Base-by-base conservation (phyloP, 2,113 vertebrate species). In the Lates calcarifer region DNA sequence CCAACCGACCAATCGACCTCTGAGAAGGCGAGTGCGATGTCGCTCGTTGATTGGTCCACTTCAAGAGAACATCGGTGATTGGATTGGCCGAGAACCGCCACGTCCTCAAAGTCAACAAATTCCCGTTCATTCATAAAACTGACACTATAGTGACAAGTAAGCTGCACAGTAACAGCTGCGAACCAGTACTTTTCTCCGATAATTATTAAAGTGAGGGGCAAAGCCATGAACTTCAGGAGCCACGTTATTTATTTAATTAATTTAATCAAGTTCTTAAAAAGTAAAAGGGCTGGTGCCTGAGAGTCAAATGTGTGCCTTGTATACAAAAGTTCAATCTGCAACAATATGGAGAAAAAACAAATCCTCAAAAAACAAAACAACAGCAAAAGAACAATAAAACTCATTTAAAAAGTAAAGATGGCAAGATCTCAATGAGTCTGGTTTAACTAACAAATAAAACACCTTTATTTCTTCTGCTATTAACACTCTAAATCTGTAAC, bases 11-110 rank as follows among this genome's bases (percentile, higher is more conserved):
- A 94, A 90, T 83, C 63, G 71, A 53, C 6, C 0, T 3, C n/a
- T 8, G 43, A 29, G 29, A 60, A 74, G 15, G 13, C 22, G 31
- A 65, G 79, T 93, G 90, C 8, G 69, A 93, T 91, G 92, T 90
- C 89, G 89, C 75, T 3, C 18, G 39, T 37, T 87, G 29, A 95
- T 94, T 95, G 94, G 95, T 93, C 91, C 87, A 90, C 90, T 92
- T 90, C 84, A 79, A 26, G 75, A 14, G 76, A 58, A 62, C 64
- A 74, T n/a, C 61, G 79, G 57, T 89, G 84, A 91, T 93, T 87
- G 90, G 91, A 95, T 95, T 95, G 94, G 95, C 79, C 87, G 31
- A 93, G 78, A 94, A 93, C 80, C 94, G 95, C 95, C 95, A 96
- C 95, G 95, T 96, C 89, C 91, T 85, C 95, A 96, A 90, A 86